These are phyloP conservation scores for Rambutsinella grinnellia DNA, from an alignment of 2,888 invertebrate species.

Conservation along the genomic window DNA sequence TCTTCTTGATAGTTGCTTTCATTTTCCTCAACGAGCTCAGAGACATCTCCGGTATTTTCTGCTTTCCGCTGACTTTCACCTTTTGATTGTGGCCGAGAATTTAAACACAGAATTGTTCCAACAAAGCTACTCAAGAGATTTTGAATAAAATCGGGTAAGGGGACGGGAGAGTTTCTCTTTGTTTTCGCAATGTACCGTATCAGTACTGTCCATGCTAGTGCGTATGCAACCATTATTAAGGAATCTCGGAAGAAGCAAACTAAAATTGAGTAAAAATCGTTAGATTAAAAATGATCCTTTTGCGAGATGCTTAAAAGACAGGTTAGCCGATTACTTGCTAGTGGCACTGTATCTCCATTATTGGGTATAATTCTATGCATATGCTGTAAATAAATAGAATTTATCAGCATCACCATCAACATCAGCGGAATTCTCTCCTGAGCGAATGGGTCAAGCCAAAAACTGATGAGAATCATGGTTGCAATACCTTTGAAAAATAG, in stretches of 20 bases:
- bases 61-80: constrained; percentile 13
- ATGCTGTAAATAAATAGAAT: constrained; percentile 37
- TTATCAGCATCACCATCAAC: constrained; percentile 33
- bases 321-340: constrained; percentile 22
- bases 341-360: constrained; percentile 44
- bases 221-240: constrained; percentile 45
- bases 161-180: constrained; percentile 33
- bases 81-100: constrained; percentile 34
- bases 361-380: constrained; percentile 36
- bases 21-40: constrained; percentile 30
- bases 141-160: constrained; percentile 37
- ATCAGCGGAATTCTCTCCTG: constrained; percentile 45
- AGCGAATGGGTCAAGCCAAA: constrained; percentile 53
- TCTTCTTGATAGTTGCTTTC: constrained; percentile 28
- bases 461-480: constrained; percentile 37
- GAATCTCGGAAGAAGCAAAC: constrained; percentile 55
- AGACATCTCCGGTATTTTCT: constrained; percentile 36
- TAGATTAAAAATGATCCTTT: too few relatives aligned
- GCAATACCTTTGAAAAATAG: constrained; percentile 54
- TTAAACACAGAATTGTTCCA: constrained; percentile 42
- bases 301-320: background rate
- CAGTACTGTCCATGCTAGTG: constrained; percentile 45
- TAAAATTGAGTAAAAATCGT: constrained; percentile 8
- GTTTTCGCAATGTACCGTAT: constrained; percentile 44
- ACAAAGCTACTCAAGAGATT: constrained; percentile 31